Conservation (phyloP, 2,797 vertebrate genomes). For the Mastacembelus armatus region DNA sequence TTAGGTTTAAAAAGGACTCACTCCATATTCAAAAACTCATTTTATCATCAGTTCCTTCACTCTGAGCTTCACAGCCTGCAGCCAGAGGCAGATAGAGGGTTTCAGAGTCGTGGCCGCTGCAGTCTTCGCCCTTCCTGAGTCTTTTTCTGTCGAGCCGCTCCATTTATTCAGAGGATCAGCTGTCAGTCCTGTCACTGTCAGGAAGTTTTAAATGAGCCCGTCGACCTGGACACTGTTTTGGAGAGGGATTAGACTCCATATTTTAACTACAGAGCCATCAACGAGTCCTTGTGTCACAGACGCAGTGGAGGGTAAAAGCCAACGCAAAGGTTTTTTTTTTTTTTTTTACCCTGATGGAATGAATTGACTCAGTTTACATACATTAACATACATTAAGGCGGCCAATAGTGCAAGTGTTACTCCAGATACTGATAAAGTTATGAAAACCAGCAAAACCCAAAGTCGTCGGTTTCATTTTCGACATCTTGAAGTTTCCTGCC, state of each 20-base stretch:
- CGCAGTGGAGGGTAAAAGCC: constrained; percentile 56
- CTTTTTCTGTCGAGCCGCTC: constrained; percentile 61
- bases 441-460: not conserved
- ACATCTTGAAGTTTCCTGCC: not conserved
- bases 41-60: constrained; percentile 55
- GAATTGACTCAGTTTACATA: constrained; percentile 63
- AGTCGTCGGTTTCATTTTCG: constrained; percentile 7
- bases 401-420: constrained; percentile 16
- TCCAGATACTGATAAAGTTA: constrained; percentile 10
- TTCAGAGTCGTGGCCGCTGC: constrained; percentile 36
- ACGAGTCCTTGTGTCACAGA: constrained; percentile 27
- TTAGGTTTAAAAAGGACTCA: constrained; percentile 67
- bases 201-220: constrained; percentile 73
- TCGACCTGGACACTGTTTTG: constrained; percentile 61
- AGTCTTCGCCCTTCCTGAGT: constrained; percentile 34
- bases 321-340: constrained; percentile 1
- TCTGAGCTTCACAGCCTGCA: constrained; percentile 55
- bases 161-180: constrained; percentile 72
- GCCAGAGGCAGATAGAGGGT: constrained; percentile 21
- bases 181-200: constrained; percentile 71
- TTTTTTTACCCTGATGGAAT: constrained; percentile 37
- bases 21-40: constrained; percentile 72
- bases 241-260: constrained; percentile 61
- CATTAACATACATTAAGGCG: constrained; percentile 54
- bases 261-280: constrained; percentile 57